Evolutionary conservation across 2,113 vertebrate species (phyloP).

Genomic region (Gulo gulo): DNA sequence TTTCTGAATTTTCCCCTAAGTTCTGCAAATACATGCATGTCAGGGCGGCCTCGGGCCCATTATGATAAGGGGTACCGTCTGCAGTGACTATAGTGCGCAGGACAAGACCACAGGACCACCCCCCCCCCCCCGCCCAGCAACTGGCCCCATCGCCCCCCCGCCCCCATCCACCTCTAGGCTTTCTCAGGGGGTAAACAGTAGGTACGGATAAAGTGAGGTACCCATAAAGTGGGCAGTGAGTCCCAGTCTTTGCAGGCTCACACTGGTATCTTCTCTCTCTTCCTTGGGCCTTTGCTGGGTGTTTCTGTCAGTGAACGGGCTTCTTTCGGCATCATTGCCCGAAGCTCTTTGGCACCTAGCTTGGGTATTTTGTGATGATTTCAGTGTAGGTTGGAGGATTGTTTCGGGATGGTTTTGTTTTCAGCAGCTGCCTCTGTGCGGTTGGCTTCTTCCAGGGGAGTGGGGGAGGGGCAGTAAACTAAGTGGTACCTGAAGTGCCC

Average conservation of each 20-base stretch:
- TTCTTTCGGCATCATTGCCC: background rate
- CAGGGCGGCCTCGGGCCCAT: accelerated
- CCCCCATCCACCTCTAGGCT: background rate
- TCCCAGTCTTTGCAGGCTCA: background rate
- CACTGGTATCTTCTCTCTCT: no score
- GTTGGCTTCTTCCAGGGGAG: background rate
- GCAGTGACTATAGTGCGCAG: accelerated
- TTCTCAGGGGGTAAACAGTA: background rate
- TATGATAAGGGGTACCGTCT: accelerated
- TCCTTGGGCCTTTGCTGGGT: background rate
- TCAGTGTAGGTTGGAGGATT: background rate
- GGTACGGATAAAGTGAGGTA: background rate
- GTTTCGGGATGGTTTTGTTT: background rate
- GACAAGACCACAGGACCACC: accelerated
- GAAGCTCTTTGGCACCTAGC: background rate
- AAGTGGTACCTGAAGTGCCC: accelerated
- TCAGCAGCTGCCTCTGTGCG: background rate
- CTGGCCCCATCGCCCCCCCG: background rate
- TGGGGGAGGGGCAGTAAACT: accelerated
- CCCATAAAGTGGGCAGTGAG: no score
- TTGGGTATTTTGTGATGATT: background rate
- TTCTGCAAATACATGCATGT: accelerated
- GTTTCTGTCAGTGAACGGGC: background rate
- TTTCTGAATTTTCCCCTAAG: background rate
- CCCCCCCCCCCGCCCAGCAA: background rate